A percentile compares a stretch with the other conserved stretches of the same genome.
Evolutionary conservation across 1,140 invertebrate genomes (phyloP).

Genomic region (Globodera rostochiensis): DNA sequence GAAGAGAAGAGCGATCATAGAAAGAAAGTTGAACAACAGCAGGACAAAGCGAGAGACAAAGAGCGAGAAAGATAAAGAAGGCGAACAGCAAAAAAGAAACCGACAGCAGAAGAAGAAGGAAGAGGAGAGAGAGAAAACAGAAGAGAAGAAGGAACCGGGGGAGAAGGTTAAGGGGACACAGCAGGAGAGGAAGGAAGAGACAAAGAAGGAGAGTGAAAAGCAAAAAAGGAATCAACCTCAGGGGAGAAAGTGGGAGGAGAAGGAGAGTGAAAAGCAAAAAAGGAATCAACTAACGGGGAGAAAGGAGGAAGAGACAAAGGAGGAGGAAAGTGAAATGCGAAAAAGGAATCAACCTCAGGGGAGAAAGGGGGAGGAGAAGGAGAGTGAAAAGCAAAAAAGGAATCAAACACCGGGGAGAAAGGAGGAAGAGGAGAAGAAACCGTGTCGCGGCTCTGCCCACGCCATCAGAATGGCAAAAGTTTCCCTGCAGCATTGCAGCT

Average conservation of each 20-base stretch:
- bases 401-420: neutral
- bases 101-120: too few species aligned
- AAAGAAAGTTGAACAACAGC: too few species aligned
- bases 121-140: neutral
- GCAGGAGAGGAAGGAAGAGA: neutral
- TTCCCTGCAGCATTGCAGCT: slow-evolving; percentile 45
- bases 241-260: neutral
- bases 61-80: too few species aligned
- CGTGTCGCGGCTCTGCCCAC: neutral
- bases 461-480: slow-evolving; percentile 35
- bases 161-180: neutral
- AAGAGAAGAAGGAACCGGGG: neutral
- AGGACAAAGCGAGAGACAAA: too few species aligned
- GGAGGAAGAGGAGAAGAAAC: neutral
- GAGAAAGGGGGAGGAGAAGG: neutral
- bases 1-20: neutral
- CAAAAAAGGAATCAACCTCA: neutral
- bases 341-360: slow-evolving; percentile 1
- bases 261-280: neutral
- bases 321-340: slow-evolving; percentile 1
- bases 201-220: neutral
- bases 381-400: slow-evolving; percentile 23
- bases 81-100: too few species aligned
- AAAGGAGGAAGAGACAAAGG: neutral
- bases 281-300: neutral